phyloP scores from a whole-genome alignment of 2,113 vertebrate genomes.

The Hiodon tergisus region DNA sequence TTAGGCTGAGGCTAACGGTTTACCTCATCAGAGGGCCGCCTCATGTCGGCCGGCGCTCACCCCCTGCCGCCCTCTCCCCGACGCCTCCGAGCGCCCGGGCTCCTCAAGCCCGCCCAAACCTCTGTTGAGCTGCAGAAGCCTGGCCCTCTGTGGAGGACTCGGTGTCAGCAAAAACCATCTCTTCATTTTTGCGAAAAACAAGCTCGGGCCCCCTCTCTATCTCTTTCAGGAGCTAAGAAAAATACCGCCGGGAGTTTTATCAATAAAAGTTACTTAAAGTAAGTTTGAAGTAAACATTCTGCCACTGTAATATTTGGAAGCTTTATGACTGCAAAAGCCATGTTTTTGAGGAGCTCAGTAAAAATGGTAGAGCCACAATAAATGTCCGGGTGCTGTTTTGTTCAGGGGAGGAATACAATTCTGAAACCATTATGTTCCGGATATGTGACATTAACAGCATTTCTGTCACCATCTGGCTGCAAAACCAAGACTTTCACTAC shows the following conservation, averaged over 20 bases:
- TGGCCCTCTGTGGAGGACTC: slow-evolving; percentile 17
- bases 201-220: neutral
- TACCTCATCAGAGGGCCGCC: slow-evolving; percentile 13
- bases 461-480: neutral
- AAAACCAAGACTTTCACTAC: slow-evolving; percentile 1
- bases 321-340: no score
- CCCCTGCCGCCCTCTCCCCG: neutral
- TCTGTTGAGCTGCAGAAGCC: slow-evolving; percentile 22
- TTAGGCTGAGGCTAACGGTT: slow-evolving; percentile 20
- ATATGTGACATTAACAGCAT: neutral
- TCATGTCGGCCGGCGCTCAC: slow-evolving; percentile 10
- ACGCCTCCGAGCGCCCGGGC: neutral
- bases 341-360: no score
- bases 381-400: neutral
- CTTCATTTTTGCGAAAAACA: neutral
- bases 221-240: neutral
- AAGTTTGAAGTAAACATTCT: neutral
- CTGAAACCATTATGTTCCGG: neutral
- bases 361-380: no score
- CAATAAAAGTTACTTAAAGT: neutral
- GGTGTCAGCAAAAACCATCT: slow-evolving; percentile 20
- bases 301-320: neutral
- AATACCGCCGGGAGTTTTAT: no score
- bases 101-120: slow-evolving; percentile 18
- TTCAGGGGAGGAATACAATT: neutral